Conservation (phyloP, 1,140 invertebrate species). For the Ectropis grisescens region DNA sequence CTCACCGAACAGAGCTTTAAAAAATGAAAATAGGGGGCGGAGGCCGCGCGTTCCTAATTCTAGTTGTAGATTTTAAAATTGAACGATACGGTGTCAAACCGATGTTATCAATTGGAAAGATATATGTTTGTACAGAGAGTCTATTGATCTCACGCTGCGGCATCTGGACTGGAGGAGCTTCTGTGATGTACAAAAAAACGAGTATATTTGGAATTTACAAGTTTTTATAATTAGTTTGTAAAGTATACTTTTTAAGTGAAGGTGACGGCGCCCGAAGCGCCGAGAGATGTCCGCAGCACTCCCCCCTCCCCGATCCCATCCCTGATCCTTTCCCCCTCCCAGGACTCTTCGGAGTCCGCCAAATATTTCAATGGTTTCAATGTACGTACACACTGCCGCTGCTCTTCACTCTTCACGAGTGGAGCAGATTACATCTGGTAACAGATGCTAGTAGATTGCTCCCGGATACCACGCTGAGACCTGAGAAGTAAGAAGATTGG, state of each 20-base stretch:
- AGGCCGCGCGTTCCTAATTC: conserved; percentile 41
- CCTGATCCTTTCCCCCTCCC: conserved; percentile 39
- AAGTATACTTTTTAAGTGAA: conserved; percentile 64
- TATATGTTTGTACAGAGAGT: conserved; percentile 62
- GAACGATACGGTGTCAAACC: conserved; percentile 46
- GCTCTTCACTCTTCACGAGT: conserved; percentile 22
- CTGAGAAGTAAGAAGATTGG: no score
- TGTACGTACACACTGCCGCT: conserved; percentile 16
- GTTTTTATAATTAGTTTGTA: conserved; percentile 69
- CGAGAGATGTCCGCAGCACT: conserved; percentile 40
- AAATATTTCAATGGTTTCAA: conserved; percentile 43
- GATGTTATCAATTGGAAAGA: conserved; percentile 53
- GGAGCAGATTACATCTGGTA: no score
- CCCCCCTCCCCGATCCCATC: conserved; percentile 33
- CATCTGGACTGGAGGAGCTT: conserved; percentile 39
- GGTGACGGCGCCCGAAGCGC: conserved; percentile 29
- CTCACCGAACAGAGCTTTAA: conserved; percentile 55
- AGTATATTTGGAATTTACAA: conserved; percentile 66
- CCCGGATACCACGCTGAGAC: no score
- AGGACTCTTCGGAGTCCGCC: conserved; percentile 54
- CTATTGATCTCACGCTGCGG: conserved; percentile 65
- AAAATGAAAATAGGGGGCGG: conserved; percentile 25
- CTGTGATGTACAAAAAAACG: conserved; percentile 65
- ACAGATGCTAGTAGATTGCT: no score
- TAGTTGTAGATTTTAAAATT: conserved; percentile 56